Evolutionary conservation across 2,888 invertebrate genomes (phyloP).

Genomic region (Hymenopus coronatus): DNA sequence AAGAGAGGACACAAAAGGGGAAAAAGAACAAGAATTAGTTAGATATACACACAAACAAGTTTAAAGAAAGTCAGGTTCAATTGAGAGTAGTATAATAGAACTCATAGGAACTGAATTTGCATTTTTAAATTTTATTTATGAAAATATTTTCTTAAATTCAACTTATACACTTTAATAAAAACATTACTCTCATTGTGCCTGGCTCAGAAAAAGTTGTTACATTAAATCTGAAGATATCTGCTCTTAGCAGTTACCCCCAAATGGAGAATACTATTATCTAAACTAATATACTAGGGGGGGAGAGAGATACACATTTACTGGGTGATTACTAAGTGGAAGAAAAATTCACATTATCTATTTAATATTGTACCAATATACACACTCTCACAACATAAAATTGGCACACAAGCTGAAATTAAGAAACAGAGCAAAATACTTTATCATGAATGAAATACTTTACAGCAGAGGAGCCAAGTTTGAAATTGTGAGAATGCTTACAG

Average conservation of each 20-base stretch:
- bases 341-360: background rate
- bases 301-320: background rate
- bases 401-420: background rate
- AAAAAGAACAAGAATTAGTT: constrained; percentile 31
- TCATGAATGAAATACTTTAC: background rate
- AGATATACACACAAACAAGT: constrained; percentile 14
- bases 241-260: background rate
- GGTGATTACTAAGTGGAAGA: background rate
- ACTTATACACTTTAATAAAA: too few species aligned
- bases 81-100: background rate
- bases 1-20: constrained; percentile 30
- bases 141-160: too few species aligned
- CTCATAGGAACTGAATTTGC: background rate
- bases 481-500: background rate
- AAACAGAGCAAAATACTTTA: background rate
- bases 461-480: background rate
- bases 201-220: background rate
- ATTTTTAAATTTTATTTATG: background rate
- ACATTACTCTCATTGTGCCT: background rate
- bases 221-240: background rate
- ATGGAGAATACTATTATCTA: background rate
- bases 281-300: background rate
- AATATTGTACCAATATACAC: background rate
- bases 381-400: background rate
- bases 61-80: background rate